A percentile compares a stretch with the other conserved stretches of the same genome.
Conservation (phyloP, 2,888 invertebrate genomes). For the Dascillus cervinus region DNA sequence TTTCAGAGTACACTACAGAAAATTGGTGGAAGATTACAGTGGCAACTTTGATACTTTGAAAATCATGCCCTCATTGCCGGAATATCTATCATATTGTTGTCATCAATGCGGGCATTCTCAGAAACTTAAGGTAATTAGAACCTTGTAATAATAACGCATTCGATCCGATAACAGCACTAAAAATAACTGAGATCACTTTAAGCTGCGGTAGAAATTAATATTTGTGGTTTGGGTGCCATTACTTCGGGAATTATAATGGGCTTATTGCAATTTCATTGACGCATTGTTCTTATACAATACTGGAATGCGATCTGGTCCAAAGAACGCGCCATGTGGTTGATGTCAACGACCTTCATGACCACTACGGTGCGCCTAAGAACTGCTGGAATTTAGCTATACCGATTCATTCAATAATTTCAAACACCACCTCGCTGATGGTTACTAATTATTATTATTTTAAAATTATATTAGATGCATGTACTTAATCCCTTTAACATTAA, state of each 20-base stretch:
- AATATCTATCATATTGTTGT: constrained; percentile 53
- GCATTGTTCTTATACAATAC: constrained; percentile 22
- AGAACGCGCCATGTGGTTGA: constrained; percentile 25
- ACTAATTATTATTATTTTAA: too few species aligned
- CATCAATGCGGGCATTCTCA: constrained; percentile 54
- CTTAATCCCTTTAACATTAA: too few species aligned
- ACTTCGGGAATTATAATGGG: too few species aligned
- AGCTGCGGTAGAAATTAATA: too few species aligned
- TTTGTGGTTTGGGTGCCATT: too few species aligned
- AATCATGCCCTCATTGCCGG: constrained; percentile 47
- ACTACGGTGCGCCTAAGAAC: constrained; percentile 16
- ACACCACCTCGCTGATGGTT: too few species aligned
- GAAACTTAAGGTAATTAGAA: constrained; percentile 48
- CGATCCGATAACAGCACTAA: too few species aligned
- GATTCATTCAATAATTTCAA: constrained; percentile 5
- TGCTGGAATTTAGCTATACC: constrained; percentile 13
- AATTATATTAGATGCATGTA: too few species aligned
- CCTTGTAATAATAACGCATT: too few species aligned
- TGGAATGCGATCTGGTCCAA: constrained; percentile 28
- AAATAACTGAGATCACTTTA: too few species aligned
- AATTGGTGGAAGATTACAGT: constrained; percentile 49
- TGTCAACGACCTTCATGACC: constrained; percentile 27
- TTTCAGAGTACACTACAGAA: constrained; percentile 52
- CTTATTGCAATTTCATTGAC: too few species aligned
- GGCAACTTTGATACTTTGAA: constrained; percentile 37